These are phyloP conservation scores for Rhynchomys soricoides DNA, from an alignment of 2,113 vertebrate genomes.

Conservation along the genomic window DNA sequence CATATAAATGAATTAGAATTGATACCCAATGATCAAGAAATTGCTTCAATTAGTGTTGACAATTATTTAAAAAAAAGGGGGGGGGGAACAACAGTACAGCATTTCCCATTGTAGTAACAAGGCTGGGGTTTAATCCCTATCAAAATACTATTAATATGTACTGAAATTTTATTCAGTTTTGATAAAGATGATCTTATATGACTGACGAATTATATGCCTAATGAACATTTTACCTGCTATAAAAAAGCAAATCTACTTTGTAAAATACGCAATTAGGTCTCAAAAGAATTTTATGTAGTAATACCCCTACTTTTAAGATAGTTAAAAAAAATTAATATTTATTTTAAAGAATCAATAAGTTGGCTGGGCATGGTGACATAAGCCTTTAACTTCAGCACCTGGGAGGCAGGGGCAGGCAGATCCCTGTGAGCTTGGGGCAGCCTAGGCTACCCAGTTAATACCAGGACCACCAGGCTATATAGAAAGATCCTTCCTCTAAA, in stretches of 20 bases:
- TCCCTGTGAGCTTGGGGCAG: background rate
- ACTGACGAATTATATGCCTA: background rate
- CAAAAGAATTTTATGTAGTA: conserved; percentile 15
- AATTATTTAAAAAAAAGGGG: background rate
- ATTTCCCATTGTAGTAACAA: background rate
- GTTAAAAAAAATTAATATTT: background rate
- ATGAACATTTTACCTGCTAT: background rate
- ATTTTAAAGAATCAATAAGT: background rate
- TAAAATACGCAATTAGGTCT: background rate
- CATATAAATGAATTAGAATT: background rate
- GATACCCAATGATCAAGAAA: background rate
- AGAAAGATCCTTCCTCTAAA: background rate
- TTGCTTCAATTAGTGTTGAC: background rate
- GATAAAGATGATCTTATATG: background rate
- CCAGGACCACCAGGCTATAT: background rate
- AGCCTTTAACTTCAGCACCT: background rate
- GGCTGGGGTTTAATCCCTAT: background rate
- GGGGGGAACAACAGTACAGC: background rate
- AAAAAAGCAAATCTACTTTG: conserved; percentile 3
- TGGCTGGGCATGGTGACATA: background rate
- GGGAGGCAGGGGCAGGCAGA: background rate
- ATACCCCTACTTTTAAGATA: background rate
- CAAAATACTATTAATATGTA: background rate
- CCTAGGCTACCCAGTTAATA: background rate
- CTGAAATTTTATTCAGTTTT: background rate